phyloP scores from a whole-genome alignment of 2,113 vertebrate genomes.

The Trogon melanurus region DNA sequence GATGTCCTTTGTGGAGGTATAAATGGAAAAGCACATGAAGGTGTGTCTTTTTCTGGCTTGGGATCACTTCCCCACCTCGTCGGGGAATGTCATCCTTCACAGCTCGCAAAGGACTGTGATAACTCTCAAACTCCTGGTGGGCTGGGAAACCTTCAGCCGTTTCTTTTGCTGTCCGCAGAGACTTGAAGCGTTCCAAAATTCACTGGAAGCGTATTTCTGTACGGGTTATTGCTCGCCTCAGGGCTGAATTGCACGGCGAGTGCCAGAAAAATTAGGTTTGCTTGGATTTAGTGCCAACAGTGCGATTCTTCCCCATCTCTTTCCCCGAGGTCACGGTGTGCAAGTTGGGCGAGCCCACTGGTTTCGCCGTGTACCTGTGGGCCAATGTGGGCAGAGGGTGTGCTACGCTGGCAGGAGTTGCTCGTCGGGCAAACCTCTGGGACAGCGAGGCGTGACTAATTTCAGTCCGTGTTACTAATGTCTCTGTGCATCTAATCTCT shows the following conservation, averaged over 20 bases:
- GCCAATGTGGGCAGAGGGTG: neutral
- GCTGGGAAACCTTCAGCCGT: neutral
- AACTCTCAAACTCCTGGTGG: neutral
- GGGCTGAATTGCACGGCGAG: neutral
- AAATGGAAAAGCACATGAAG: neutral
- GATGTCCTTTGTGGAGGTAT: neutral
- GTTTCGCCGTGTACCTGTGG: neutral
- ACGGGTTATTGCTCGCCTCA: neutral
- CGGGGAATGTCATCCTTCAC: neutral
- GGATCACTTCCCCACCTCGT: accelerated
- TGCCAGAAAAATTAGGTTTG: neutral
- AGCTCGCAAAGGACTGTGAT: neutral
- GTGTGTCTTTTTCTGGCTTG: accelerated
- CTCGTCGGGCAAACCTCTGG: neutral
- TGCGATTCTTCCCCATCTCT: neutral
- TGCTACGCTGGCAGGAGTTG: neutral
- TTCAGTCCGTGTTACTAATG: neutral
- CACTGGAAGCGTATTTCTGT: neutral
- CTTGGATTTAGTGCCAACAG: neutral
- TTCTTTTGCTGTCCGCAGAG: neutral
- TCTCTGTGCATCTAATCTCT: neutral
- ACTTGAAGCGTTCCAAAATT: neutral
- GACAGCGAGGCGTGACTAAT: neutral
- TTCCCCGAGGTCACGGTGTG: neutral
- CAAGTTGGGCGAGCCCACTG: accelerated